Conservation (phyloP, 1,140 invertebrate species). For the Conopomorpha cramerella region DNA sequence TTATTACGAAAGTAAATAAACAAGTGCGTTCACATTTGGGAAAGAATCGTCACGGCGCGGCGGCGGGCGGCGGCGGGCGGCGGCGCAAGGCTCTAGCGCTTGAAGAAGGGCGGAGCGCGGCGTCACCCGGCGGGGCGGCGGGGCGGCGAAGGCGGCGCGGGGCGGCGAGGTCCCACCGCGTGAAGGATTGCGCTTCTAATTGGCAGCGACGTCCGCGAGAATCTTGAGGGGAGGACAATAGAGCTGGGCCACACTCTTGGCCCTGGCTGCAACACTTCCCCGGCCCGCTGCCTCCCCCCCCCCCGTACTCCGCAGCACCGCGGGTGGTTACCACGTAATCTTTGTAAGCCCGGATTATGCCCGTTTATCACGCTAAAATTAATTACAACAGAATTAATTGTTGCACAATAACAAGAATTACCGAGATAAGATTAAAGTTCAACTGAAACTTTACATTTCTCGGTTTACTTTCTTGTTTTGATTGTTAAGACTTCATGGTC, state of each 20-base stretch:
- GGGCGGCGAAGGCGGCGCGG: constrained; percentile 4
- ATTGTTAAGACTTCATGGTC: no score
- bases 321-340: constrained; percentile 48
- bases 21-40: constrained; percentile 52
- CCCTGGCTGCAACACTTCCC: constrained; percentile 10
- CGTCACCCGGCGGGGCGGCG: constrained; percentile 11
- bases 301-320: constrained; percentile 47
- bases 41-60: no score
- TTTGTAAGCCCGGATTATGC: constrained; percentile 51
- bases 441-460: no score
- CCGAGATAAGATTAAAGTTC: constrained; percentile 21
- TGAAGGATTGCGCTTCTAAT: constrained; percentile 62
- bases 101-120: constrained; percentile 25
- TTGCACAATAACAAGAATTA: constrained; percentile 46
- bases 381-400: constrained; percentile 60
- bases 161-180: constrained; percentile 34
- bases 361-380: constrained; percentile 57
- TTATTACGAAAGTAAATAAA: no score
- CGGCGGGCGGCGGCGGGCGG: no score
- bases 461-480: no score
- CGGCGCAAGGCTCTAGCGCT: no score
- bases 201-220: constrained; percentile 60
- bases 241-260: constrained; percentile 21
- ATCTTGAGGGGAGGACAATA: constrained; percentile 57
- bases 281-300: constrained; percentile 10